Conservation (phyloP, 2,888 invertebrate species). For the Protophormia terraenovae region DNA sequence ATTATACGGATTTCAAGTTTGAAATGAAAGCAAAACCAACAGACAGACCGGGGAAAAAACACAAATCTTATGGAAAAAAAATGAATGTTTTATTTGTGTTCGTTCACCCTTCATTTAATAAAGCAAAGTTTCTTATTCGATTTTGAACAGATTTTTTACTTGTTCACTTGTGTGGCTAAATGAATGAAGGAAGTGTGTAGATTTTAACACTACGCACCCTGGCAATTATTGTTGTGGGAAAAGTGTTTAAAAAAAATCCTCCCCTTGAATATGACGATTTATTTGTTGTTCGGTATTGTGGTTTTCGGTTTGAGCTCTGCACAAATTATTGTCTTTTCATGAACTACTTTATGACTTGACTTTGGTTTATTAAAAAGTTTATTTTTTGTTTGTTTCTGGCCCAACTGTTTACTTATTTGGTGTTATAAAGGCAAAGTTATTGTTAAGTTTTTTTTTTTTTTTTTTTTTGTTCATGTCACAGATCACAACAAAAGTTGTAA, state of each 20-base stretch:
- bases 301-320: constrained; percentile 9
- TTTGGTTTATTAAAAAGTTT: constrained; percentile 60
- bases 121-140: constrained; percentile 25
- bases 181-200: constrained; percentile 3
- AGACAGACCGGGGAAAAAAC: background rate
- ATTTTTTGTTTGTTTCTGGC: constrained; percentile 20
- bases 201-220: constrained; percentile 58
- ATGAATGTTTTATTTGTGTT: background rate
- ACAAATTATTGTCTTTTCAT: constrained; percentile 54
- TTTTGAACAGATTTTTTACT: constrained; percentile 60
- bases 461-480: constrained; percentile 1
- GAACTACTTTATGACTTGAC: constrained; percentile 48
- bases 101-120: constrained; percentile 43
- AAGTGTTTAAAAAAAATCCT: constrained; percentile 20
- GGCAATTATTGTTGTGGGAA: constrained; percentile 65
- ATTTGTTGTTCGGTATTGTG: constrained; percentile 31
- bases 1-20: constrained; percentile 56
- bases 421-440: background rate
- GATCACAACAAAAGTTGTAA: constrained; percentile 36
- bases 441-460: background rate
- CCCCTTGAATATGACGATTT: constrained; percentile 39
- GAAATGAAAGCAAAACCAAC: background rate
- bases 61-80: constrained; percentile 11
- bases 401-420: background rate
- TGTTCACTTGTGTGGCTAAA: constrained; percentile 8